Evolutionary conservation across 64 coral and sea anemone genomes (phyloP).

Genomic region (Exaiptasia diaphana): DNA sequence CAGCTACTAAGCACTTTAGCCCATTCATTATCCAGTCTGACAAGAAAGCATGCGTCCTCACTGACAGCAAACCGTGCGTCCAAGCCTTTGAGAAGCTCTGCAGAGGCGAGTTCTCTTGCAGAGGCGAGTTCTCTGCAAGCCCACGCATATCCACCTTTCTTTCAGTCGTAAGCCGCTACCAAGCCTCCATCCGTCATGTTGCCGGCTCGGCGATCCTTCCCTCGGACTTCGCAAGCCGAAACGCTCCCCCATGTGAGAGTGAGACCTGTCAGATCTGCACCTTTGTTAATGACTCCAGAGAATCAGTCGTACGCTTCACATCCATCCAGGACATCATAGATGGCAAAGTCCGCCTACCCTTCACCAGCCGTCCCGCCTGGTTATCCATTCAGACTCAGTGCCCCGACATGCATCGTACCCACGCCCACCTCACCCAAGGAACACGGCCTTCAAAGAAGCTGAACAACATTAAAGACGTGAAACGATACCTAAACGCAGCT

Average conservation of each 20-base stretch:
- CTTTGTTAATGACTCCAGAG: neutral
- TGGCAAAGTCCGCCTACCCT: conserved; percentile 25
- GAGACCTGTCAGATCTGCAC: conserved; percentile 21
- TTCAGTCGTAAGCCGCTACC: conserved; percentile 33
- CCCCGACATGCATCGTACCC: conserved; percentile 17
- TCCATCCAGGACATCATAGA: conserved; percentile 25
- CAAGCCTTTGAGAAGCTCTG: conserved; percentile 46
- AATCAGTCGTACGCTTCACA: conserved; percentile 6
- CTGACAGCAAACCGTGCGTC: conserved; percentile 19
- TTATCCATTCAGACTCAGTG: conserved; percentile 9
- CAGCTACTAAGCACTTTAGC: conserved; percentile 18
- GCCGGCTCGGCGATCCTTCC: conserved; percentile 25
- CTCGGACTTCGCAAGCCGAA: conserved; percentile 43
- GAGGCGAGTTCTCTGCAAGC: conserved; percentile 15
- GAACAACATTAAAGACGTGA: conserved; percentile 30
- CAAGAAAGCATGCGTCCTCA: conserved; percentile 1
- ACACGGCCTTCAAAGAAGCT: conserved; percentile 33
- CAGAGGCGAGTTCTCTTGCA: conserved; percentile 5
- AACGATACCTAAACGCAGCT: conserved; percentile 29
- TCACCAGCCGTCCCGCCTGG: conserved; percentile 27
- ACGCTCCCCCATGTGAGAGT: conserved; percentile 23
- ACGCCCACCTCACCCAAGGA: conserved; percentile 27
- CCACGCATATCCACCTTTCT: conserved; percentile 19
- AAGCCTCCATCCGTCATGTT: conserved; percentile 20
- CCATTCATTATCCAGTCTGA: conserved; percentile 21